Conservation (phyloP, 2,113 vertebrate species). For the Eonycteris spelaea region DNA sequence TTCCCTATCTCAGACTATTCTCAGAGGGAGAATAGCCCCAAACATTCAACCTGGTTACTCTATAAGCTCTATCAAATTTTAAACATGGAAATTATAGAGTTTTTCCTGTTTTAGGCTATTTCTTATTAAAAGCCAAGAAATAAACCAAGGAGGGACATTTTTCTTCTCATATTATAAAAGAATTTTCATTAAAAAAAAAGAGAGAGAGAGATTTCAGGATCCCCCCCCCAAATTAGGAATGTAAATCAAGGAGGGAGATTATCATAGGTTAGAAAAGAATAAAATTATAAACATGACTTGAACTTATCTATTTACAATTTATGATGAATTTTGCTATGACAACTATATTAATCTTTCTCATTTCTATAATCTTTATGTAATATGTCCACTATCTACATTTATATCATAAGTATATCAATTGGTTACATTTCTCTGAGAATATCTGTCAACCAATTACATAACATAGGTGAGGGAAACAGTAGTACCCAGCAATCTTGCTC, state of each 20-base stretch:
- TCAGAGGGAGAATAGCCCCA: not conserved
- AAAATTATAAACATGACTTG: not conserved
- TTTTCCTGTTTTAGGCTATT: not conserved
- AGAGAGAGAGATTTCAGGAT: not conserved
- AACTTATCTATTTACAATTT: constrained; percentile 53
- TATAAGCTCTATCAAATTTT: not conserved
- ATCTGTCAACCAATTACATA: not conserved
- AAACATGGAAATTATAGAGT: accelerated
- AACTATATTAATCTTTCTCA: not conserved
- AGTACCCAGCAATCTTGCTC: not conserved
- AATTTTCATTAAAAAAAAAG: constrained; percentile 25
- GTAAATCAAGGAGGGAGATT: not conserved
- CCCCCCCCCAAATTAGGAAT: not conserved
- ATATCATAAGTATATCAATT: not conserved
- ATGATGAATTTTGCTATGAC: not conserved
- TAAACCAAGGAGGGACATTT: not conserved
- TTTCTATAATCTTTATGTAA: not conserved
- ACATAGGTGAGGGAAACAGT: not conserved
- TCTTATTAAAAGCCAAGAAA: not conserved
- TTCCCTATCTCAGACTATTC: not conserved
- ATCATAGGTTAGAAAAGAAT: not conserved
- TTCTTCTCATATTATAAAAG: not conserved
- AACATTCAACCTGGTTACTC: not conserved
- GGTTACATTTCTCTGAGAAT: not conserved
- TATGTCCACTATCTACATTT: not conserved